Evolutionary conservation across 2,888 invertebrate species (phyloP), one percentile per base, ranked within the genome.

Genomic region (Eupithecia abbreviata): DNA sequence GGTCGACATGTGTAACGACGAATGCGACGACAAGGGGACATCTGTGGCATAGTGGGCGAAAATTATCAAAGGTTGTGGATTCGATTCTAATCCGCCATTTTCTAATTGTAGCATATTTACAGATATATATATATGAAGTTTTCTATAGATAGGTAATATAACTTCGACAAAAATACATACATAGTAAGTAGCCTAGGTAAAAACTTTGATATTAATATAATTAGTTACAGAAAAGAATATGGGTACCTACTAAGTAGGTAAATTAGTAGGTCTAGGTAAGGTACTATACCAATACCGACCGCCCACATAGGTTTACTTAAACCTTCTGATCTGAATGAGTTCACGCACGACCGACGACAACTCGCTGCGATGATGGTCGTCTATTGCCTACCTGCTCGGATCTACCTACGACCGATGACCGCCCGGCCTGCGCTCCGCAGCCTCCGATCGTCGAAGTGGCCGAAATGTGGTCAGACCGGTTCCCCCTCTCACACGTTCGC

Each of bases 381-480:
- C 43, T 67, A 0, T 68, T 41, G 67, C 43, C 67, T 68, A 68
- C 67, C 67, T 68, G 67, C n/a, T 68, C n/a, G n/a, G n/a, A 43
- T 45, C n/a, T 68, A 68, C 45, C 67, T 43, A 42, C n/a, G n/a
- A 43, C 67, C 67, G 67, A 68, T 68, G 43, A 68, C 67, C 67
- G 67, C 43, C 43, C 67, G 43, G n/a, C 43, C 67, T 45, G 67
- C n/a, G 67, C 18, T n/a, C 41, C n/a, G 43, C 30, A 55, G 68
- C 45, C 66, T 42, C 68, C 42, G 49, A 77, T 78, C 76, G 72
- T 58, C 58, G 79, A 80, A 82, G 83, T 85, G 87, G 83, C 84
- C 86, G 85, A 89, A 92, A 93, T 93, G 92, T 89, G 81, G 94
- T 91, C 88, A 88, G 91, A 94, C 94, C 92, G 93, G 93, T 94